phyloP scores from a whole-genome alignment of 2,888 invertebrate genomes.

The Drosophila prostipennis region DNA sequence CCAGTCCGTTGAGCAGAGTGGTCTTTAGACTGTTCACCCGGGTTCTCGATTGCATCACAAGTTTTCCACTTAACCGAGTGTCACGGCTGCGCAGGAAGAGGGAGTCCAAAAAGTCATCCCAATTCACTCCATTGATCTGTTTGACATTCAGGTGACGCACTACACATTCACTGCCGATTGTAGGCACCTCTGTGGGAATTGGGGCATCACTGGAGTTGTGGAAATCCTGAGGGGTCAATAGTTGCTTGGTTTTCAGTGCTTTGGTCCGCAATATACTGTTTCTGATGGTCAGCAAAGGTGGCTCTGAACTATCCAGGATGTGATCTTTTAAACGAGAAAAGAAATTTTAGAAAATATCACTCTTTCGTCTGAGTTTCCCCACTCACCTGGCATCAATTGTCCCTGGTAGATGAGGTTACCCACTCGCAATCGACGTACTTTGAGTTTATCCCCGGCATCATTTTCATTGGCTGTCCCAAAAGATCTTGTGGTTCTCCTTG shows the following conservation, averaged over 20 bases:
- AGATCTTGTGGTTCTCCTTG: constrained; percentile 45
- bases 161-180: constrained; percentile 1
- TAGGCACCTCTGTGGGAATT: neutral
- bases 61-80: constrained; percentile 64
- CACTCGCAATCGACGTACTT: constrained; percentile 64
- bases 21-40: constrained; percentile 62
- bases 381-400: constrained; percentile 72
- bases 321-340: constrained; percentile 44
- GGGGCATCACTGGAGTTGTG: constrained; percentile 18
- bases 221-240: constrained; percentile 54
- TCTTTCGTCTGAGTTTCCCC: too few relatives aligned
- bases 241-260: constrained; percentile 56
- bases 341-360: neutral
- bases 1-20: constrained; percentile 67
- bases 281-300: constrained; percentile 57
- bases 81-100: constrained; percentile 78
- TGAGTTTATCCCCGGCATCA: constrained; percentile 45
- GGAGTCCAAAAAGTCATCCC: constrained; percentile 73
- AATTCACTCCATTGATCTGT: constrained; percentile 72
- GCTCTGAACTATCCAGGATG: constrained; percentile 44
- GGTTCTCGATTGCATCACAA: constrained; percentile 69
- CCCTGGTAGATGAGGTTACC: constrained; percentile 75
- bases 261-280: constrained; percentile 56
- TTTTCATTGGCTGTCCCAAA: constrained; percentile 46
- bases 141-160: constrained; percentile 59